Percentiles rank a stretch among this genome's conserved stretches.
These are phyloP conservation scores for Poliocrania exsul DNA, from an alignment of 2,797 vertebrate species.

Conservation along the genomic window DNA sequence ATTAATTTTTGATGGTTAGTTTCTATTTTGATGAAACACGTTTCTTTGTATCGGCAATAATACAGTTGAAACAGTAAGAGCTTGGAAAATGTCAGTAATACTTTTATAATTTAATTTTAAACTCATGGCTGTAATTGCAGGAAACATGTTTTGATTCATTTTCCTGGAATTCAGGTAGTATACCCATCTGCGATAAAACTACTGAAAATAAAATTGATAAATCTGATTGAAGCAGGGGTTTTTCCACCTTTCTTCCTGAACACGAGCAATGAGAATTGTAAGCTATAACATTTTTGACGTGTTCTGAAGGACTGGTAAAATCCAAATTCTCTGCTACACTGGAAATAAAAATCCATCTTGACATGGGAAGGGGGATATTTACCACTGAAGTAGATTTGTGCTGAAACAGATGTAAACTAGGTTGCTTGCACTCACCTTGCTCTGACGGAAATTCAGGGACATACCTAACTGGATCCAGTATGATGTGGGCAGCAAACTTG, in stretches of 20 bases:
- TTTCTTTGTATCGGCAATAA: neutral
- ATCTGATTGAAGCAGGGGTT: neutral
- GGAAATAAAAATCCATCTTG: neutral
- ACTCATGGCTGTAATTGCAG: neutral
- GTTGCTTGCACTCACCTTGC: neutral
- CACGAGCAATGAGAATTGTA: neutral
- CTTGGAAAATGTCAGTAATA: neutral
- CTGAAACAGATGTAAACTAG: neutral
- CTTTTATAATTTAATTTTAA: constrained; percentile 1
- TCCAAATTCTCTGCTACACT: neutral
- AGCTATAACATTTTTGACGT: neutral
- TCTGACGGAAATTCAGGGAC: neutral
- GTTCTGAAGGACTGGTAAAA: neutral
- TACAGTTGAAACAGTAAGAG: neutral
- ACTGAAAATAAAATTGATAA: neutral
- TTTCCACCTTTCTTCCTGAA: neutral
- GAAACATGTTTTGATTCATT: neutral
- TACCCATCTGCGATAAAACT: neutral
- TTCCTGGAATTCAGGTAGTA: neutral
- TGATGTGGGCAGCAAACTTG: neutral
- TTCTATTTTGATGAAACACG: constrained; percentile 3
- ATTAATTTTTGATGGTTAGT: constrained; percentile 38
- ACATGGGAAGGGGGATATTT: neutral
- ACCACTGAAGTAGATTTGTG: neutral
- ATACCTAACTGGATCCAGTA: neutral